Base-by-base conservation (phyloP, 2,888 invertebrate species). In the Linnaemya vulpina region DNA sequence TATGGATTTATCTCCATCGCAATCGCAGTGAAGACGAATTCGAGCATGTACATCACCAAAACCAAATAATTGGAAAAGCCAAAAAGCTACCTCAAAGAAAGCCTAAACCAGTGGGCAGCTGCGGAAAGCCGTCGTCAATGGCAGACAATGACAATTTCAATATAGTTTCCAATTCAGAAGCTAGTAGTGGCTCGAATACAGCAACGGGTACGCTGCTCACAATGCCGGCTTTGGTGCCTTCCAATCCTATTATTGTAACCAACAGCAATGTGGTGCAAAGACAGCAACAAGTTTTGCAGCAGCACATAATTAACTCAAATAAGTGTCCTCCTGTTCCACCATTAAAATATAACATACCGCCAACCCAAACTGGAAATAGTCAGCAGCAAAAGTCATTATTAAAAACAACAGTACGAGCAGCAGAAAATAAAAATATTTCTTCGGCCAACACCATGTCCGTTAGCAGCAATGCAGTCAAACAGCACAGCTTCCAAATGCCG, bases 1-100 rank as follows among this genome's bases (percentile, higher is more conserved):
- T 97, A 40, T 99, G 99, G 99, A 97, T 98, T n/a, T 98, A 98
- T 92, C 93, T 98, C 76, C 98, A 98, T 91, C 94, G 98, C 78
- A 94, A 95, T 90, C 92, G 94, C 63, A 93, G 92, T 0, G 94
- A 94, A 88, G 93, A 93, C 60, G 94, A 94, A 88, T 94, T 94
- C 86, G 95, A 96, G 91, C 93, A 94, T 88, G 94, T 95, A 87
- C 95, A 96, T 89, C 95, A 95, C 84, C 95, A 95, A 88, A 93
- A 94, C 79, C 95, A 95, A 90, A 94, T 94, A 40, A 92, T 94
- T 84, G 94, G 94, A 35, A 95, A 95, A 88, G 94, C 94, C 70
- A 92, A 92, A 80, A 91, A 90, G 68, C 88, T 90, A 46, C 87
- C 90, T 17, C 89, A 89, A 84, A 86, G 89, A 1, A 90, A 90